Conservation (phyloP, 92 coral and sea anemone species). For the Bergia puertoricense region DNA sequence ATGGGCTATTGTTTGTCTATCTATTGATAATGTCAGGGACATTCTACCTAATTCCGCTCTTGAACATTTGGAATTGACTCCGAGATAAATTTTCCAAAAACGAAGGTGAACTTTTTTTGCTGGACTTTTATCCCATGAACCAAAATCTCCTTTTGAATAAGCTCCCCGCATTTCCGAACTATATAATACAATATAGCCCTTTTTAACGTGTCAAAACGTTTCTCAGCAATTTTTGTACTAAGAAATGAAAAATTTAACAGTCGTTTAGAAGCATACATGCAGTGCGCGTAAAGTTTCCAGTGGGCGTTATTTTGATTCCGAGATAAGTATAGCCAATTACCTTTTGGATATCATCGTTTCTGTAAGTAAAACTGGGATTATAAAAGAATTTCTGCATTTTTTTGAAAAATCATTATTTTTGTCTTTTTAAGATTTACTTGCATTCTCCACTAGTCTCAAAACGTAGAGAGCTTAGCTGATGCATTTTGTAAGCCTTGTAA, state of each 20-base stretch:
- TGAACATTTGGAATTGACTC: constrained; percentile 33
- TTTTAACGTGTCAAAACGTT: background rate
- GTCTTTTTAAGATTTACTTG: too few species aligned
- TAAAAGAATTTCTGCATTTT: background rate
- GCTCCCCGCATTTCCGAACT: constrained; percentile 33
- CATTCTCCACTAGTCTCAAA: too few species aligned
- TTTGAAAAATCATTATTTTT: too few species aligned
- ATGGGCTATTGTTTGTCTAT: background rate
- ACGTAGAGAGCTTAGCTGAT: too few species aligned
- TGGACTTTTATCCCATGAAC: constrained; percentile 31
- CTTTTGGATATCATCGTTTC: background rate
- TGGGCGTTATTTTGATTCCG: background rate
- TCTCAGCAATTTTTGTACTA: background rate
- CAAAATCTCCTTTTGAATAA: constrained; percentile 19
- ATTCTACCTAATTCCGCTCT: constrained; percentile 41
- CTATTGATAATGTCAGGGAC: constrained; percentile 9
- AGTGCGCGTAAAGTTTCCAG: background rate
- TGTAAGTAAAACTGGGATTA: background rate
- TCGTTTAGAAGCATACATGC: background rate
- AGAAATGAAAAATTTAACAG: background rate
- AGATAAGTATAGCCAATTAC: too few species aligned
- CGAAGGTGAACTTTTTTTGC: constrained; percentile 27
- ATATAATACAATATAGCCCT: constrained; percentile 25
- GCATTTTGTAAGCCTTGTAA: background rate
- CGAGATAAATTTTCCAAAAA: constrained; percentile 33